phyloP scores from a whole-genome alignment of 1,140 invertebrate genomes.

The Atta colombica region DNA sequence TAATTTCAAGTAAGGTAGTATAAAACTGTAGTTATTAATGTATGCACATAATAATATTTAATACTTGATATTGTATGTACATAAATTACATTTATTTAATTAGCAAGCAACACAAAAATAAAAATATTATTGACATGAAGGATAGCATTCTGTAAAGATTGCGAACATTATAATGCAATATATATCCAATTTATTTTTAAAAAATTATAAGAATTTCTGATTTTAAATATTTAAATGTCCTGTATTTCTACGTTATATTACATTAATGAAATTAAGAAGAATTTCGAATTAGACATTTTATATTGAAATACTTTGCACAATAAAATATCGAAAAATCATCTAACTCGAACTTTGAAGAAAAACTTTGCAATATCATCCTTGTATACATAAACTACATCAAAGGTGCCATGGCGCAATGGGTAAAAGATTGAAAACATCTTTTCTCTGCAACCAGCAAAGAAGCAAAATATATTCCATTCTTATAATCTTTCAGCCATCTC shows the following conservation, averaged over 20 bases:
- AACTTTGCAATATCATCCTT: background rate
- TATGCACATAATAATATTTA: no score
- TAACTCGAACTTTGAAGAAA: background rate
- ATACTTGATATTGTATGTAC: no score
- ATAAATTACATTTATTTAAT: background rate
- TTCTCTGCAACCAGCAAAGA: background rate
- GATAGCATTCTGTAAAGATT: background rate
- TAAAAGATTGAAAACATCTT: background rate
- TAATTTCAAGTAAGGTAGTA: no score
- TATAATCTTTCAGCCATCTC: slow-evolving; percentile 9
- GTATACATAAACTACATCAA: background rate
- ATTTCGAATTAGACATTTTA: background rate
- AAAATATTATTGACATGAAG: background rate
- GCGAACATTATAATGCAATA: background rate
- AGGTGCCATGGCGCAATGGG: background rate
- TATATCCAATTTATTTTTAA: background rate
- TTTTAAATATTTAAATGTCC: background rate
- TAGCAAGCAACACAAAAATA: background rate
- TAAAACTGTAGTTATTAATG: no score
- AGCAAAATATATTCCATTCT: slow-evolving; percentile 30
- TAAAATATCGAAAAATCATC: slow-evolving; percentile 22
- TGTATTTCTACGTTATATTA: background rate
- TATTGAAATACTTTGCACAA: slow-evolving; percentile 5
- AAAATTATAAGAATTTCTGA: background rate
- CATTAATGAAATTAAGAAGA: background rate